Evolutionary conservation across 2,797 vertebrate species (phyloP), one percentile per base, ranked within the genome.

Genomic region (Todus mexicanus): DNA sequence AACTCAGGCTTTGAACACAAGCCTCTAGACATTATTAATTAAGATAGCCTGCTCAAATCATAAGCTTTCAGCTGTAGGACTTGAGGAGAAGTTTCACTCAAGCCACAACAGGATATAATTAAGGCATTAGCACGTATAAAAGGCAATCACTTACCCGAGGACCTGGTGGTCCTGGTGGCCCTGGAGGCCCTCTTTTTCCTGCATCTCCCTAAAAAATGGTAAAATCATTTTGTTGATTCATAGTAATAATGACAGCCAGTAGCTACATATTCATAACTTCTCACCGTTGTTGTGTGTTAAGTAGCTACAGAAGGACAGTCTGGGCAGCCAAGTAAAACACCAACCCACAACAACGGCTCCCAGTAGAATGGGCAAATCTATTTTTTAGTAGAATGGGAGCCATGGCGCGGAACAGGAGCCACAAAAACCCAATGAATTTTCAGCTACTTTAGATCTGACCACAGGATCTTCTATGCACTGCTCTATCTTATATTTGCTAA

Each of bases 181-280:
- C 99, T 65, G 98, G 97, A 26, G 98, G 98, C 54, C 99, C 99
- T 97, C 98, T 98, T 95, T 97, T 98, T 84, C 99, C 99, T 87
- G 98, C 98, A 83, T 99, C 95, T 61, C 99, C 99, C 99, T 99
- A 97, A 87, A 84, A 69, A 92, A 53, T 6, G 25, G 73, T 82
- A 94, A 89, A 95, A 84, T 26, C 69, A 57, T 66, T 48, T 25
- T 70, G 27, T 31, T 60, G 16, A 66, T 29, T 65, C 12, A 57
- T 6, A 78, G 6, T 15, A 71, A 56, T 15, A 33, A 64, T 33
- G 31, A 64, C 29, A 84, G 38, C 3, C 23, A 87, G 22, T 13
- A 51, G 12, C 27, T 56, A 86, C 11, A 42, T 57, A 66, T 18
- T 57, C 29, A 70, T 31, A 57, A n/a, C n/a, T n/a, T n/a, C n/a